Evolutionary conservation across 2,113 vertebrate genomes (phyloP).

Genomic region (Oryzias melastigma): DNA sequence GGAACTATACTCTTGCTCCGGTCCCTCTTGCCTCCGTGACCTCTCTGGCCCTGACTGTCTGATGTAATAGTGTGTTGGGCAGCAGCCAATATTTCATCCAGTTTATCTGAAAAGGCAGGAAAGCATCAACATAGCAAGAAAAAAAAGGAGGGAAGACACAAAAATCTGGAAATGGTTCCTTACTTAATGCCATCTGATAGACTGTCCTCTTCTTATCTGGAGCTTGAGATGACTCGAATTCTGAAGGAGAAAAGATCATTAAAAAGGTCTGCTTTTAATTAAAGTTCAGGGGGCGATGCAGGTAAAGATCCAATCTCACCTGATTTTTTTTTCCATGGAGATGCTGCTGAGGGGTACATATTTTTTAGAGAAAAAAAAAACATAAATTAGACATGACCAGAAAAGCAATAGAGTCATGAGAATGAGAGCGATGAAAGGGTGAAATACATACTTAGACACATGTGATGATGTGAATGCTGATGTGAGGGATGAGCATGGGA

Average conservation of each 20-base stretch:
- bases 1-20: constrained; percentile 82
- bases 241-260: constrained; percentile 69
- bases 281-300: constrained; percentile 53
- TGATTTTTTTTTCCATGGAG: constrained; percentile 91
- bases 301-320: constrained; percentile 74
- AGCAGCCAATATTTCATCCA: constrained; percentile 91
- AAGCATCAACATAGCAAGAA: background rate
- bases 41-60: constrained; percentile 83
- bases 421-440: constrained; percentile 44
- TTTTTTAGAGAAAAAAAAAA: constrained; percentile 34
- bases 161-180: constrained; percentile 52
- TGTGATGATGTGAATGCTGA: constrained; percentile 60
- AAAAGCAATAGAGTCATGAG: constrained; percentile 13
- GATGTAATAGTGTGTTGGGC: constrained; percentile 91
- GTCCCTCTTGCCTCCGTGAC: constrained; percentile 84
- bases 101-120: constrained; percentile 79
- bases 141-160: constrained; percentile 34
- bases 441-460: constrained; percentile 64
- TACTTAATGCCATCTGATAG: constrained; percentile 95
- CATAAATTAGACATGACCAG: constrained; percentile 51
- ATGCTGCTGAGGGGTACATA: constrained; percentile 74
- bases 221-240: constrained; percentile 84
- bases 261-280: constrained; percentile 37
- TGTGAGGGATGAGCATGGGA: constrained; percentile 50
- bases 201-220: constrained; percentile 92